Percentiles rank a stretch among this genome's conserved stretches.
These are phyloP conservation scores for Pollenia labialis DNA, from an alignment of 2,888 invertebrate genomes.

Conservation along the genomic window DNA sequence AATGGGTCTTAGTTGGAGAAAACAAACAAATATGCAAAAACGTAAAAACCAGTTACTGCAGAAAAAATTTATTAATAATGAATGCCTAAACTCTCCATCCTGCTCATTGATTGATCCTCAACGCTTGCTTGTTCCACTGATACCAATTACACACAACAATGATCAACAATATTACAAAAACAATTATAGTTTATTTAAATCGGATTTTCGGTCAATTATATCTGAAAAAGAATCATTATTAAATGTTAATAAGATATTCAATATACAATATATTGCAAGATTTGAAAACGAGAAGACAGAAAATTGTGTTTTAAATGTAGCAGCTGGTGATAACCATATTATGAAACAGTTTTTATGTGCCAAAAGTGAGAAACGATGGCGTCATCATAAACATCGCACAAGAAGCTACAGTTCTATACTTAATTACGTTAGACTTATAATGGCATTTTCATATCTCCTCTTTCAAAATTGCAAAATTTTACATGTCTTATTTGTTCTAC, in stretches of 20 bases:
- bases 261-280: not conserved
- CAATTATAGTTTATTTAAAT: slow-evolving; percentile 27
- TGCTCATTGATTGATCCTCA: slow-evolving; percentile 33
- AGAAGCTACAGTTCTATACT: slow-evolving; percentile 30
- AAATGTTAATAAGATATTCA: slow-evolving; percentile 10
- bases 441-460: slow-evolving; percentile 45
- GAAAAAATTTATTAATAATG: slow-evolving; percentile 28
- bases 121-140: slow-evolving; percentile 14
- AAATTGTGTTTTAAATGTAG: slow-evolving; percentile 27
- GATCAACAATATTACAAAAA: not conserved
- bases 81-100: slow-evolving; percentile 27
- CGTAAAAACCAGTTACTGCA: slow-evolving; percentile 44
- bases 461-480: slow-evolving; percentile 56
- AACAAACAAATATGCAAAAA: slow-evolving; percentile 55
- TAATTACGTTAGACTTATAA: slow-evolving; percentile 41
- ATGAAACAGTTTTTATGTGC: slow-evolving; percentile 42
- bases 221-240: slow-evolving; percentile 39
- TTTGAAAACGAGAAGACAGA: slow-evolving; percentile 11
- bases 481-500: slow-evolving; percentile 66
- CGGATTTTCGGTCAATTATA: slow-evolving; percentile 44
- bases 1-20: slow-evolving; percentile 47
- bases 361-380: slow-evolving; percentile 55
- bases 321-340: slow-evolving; percentile 13
- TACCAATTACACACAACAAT: slow-evolving; percentile 18
- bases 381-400: slow-evolving; percentile 55